These are phyloP conservation scores for Atherinomorus stipes DNA, from an alignment of 2,113 vertebrate species.

Conservation along the genomic window DNA sequence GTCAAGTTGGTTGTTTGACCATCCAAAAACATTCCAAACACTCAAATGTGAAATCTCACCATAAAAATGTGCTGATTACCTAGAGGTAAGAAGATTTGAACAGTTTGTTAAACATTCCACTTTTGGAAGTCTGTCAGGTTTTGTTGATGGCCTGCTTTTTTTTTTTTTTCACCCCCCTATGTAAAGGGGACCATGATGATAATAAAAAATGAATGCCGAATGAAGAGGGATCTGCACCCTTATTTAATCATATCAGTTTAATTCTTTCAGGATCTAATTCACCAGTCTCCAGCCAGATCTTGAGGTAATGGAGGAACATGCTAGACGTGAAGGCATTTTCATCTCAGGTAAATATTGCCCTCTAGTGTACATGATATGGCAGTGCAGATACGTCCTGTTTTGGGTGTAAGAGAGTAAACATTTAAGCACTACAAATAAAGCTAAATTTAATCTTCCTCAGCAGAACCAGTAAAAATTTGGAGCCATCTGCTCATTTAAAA, in stretches of 20 bases:
- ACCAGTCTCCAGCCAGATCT: background rate
- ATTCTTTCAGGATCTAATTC: slow-evolving; percentile 11
- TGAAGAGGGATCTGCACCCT: background rate
- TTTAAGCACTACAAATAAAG: background rate
- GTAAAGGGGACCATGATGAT: slow-evolving; percentile 56
- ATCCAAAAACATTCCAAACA: background rate
- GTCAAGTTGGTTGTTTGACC: background rate
- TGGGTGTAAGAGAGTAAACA: background rate
- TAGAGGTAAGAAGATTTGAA: slow-evolving; percentile 10
- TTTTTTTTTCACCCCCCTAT: slow-evolving; percentile 28
- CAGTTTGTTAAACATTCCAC: slow-evolving; percentile 76
- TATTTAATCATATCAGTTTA: slow-evolving; percentile 31
- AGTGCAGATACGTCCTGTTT: slow-evolving; percentile 6
- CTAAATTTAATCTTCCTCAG: too few relatives aligned
- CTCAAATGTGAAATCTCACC: slow-evolving; percentile 27
- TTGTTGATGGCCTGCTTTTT: slow-evolving; percentile 16
- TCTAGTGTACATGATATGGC: slow-evolving; percentile 25
- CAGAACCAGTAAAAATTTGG: too few relatives aligned
- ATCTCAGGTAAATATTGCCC: slow-evolving; percentile 22
- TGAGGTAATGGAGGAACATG: background rate
- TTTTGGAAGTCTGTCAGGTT: slow-evolving; percentile 19
- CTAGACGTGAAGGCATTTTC: background rate
- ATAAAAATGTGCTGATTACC: slow-evolving; percentile 15
- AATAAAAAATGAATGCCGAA: slow-evolving; percentile 74
- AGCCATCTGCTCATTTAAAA: too few relatives aligned